Evolutionary conservation across 1,140 invertebrate genomes (phyloP).

Genomic region (Catajapyx aquilonaris): DNA sequence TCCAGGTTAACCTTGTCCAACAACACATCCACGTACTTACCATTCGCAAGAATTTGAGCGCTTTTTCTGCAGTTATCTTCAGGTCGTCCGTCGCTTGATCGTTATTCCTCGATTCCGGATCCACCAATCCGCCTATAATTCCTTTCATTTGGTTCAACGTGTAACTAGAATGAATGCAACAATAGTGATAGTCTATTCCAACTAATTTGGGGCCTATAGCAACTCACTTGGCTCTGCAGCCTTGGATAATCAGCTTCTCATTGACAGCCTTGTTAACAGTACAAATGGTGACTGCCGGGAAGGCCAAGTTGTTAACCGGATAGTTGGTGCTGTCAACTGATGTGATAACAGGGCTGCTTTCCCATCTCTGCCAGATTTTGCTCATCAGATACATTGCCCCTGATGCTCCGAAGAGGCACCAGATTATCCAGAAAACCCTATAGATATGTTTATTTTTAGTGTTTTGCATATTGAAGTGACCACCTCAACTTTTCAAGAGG

Average conservation of each 20-base stretch:
- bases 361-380: slow-evolving; percentile 12
- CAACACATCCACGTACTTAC: slow-evolving; percentile 6
- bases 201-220: no score
- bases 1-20: no score
- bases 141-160: slow-evolving; percentile 11
- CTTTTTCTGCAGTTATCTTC: slow-evolving; percentile 6
- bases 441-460: no score
- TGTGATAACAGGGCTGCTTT: slow-evolving; percentile 11
- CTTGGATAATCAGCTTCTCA: slow-evolving; percentile 13
- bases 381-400: slow-evolving; percentile 12
- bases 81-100: background rate
- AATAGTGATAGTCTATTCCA: no score
- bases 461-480: no score
- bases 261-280: slow-evolving; percentile 14
- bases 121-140: slow-evolving; percentile 11
- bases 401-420: slow-evolving; percentile 12
- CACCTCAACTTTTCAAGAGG: no score
- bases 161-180: slow-evolving; percentile 6
- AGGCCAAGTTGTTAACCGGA: slow-evolving; percentile 8
- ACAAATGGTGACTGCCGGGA: slow-evolving; percentile 13
- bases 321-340: slow-evolving; percentile 10
- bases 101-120: slow-evolving; percentile 8
- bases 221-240: slow-evolving; percentile 4
- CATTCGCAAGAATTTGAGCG: slow-evolving; percentile 9
- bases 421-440: slow-evolving; percentile 12